These are phyloP conservation scores for Syrista parreyssii DNA, from an alignment of 2,888 invertebrate genomes.

Conservation along the genomic window DNA sequence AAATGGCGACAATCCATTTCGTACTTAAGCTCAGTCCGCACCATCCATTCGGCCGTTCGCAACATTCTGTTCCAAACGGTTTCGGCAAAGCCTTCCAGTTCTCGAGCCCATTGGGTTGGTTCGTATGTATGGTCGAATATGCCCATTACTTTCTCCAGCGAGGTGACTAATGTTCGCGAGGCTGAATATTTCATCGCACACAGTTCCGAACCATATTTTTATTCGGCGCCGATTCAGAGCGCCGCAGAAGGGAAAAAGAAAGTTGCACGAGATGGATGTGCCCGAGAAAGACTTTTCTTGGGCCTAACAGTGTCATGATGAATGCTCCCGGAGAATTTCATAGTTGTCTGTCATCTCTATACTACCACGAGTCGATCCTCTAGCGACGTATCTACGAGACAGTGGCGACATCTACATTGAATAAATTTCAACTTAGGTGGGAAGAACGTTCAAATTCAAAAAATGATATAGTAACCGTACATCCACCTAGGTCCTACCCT, in stretches of 20 bases:
- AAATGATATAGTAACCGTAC: background rate
- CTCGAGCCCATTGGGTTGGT: background rate
- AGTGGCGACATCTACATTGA: background rate
- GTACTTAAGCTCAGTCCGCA: background rate
- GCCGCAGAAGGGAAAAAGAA: background rate
- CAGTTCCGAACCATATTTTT: constrained; percentile 7
- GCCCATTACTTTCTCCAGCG: constrained; percentile 1
- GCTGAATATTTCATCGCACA: constrained; percentile 7
- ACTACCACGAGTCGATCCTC: background rate
- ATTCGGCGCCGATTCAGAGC: background rate
- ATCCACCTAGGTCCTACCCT: background rate
- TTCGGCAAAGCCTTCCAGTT: background rate
- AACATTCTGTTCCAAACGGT: background rate
- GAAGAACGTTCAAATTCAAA: background rate
- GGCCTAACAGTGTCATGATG: background rate
- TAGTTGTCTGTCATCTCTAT: background rate
- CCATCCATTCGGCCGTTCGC: background rate
- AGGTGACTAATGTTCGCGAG: constrained; percentile 6
- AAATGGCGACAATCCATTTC: background rate
- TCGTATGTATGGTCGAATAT: background rate
- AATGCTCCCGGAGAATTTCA: background rate
- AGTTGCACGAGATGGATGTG: background rate
- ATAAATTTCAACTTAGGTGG: background rate
- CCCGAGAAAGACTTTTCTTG: background rate
- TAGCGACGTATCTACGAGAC: background rate